Percentiles rank a stretch among this genome's conserved stretches.
phyloP scores from a whole-genome alignment of 2,797 vertebrate species.

The Varecia variegata region DNA sequence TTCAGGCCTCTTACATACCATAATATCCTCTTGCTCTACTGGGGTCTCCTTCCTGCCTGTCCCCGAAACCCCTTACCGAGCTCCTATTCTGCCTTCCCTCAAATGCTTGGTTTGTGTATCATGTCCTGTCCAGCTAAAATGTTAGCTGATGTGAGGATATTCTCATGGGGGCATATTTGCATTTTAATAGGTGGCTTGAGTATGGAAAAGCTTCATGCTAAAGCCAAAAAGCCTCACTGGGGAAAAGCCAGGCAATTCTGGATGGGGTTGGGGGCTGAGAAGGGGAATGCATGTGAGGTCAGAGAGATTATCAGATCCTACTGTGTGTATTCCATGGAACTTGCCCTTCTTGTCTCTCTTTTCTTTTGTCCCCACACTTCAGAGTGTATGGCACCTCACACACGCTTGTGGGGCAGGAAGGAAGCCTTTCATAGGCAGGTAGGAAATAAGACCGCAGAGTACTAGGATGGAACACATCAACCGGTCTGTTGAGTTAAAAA shows the following conservation, averaged over 20 bases:
- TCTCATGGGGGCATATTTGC: neutral
- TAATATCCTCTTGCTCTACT: neutral
- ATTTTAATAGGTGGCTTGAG: conserved; percentile 16
- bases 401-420: neutral
- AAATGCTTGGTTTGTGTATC: neutral
- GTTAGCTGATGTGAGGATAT: neutral
- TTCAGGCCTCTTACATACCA: neutral
- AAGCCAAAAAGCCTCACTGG: neutral
- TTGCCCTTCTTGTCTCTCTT: neutral
- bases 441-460: neutral
- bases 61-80: neutral
- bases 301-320: neutral
- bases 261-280: neutral
- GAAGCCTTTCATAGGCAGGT: neutral
- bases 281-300: neutral
- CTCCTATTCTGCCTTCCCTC: neutral
- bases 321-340: too few species aligned
- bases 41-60: neutral
- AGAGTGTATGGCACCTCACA: neutral
- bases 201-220: neutral
- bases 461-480: neutral
- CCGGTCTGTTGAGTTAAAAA: neutral
- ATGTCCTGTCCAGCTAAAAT: neutral
- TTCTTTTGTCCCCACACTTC: neutral
- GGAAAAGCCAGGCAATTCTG: neutral